A percentile compares a stretch with the other conserved stretches of the same genome.
phyloP scores from a whole-genome alignment of 2,113 vertebrate species.

The Paratilapia polleni region DNA sequence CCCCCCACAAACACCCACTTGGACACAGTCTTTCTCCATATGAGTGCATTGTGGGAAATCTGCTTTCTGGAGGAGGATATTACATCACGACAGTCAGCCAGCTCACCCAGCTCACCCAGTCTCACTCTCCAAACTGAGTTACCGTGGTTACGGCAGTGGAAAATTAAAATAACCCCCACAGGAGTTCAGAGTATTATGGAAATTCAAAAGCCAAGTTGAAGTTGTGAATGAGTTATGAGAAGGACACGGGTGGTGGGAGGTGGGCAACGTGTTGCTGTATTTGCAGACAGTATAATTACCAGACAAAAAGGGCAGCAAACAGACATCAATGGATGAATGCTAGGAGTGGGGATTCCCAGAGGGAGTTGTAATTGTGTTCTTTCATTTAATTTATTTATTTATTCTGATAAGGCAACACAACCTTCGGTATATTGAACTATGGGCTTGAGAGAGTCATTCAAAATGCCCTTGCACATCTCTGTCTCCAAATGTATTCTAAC shows the following conservation, averaged over 20 bases:
- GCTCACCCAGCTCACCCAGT: constrained; percentile 16
- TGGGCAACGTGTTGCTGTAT: constrained; percentile 6
- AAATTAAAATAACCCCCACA: constrained; percentile 67
- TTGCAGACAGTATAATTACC: constrained; percentile 26
- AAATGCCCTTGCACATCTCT: neutral
- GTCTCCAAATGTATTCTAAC: neutral
- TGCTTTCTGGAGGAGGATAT: constrained; percentile 54
- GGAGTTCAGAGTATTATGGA: constrained; percentile 53
- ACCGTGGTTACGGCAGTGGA: constrained; percentile 61
- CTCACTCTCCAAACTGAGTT: constrained; percentile 44
- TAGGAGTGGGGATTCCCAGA: constrained; percentile 14
- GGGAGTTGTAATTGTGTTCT: neutral
- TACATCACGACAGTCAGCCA: constrained; percentile 39
- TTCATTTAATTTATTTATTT: neutral
- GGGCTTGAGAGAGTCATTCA: neutral
- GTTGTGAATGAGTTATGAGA: constrained; percentile 56
- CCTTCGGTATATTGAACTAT: neutral
- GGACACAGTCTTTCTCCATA: neutral
- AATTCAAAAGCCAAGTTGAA: constrained; percentile 38
- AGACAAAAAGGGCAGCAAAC: neutral
- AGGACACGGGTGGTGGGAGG: neutral
- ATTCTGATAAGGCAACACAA: neutral
- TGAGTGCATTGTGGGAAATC: constrained; percentile 64
- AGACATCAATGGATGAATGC: constrained; percentile 12
- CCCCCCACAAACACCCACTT: neutral